phyloP scores from a whole-genome alignment of 2,888 invertebrate species.

The Encarsia formosa region DNA sequence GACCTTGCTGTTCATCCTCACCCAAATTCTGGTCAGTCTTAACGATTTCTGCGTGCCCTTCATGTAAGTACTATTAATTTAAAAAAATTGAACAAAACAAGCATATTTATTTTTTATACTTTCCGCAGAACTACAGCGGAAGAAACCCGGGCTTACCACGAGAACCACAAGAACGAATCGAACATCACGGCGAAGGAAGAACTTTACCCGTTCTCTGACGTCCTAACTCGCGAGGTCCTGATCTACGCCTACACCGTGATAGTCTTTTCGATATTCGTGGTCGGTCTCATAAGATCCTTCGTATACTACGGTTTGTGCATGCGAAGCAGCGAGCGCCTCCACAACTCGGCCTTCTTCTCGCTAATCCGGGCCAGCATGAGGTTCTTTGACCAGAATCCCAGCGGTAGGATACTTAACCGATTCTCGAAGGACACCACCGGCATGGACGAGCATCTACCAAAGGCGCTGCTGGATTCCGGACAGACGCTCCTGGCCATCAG shows the following conservation, averaged over 20 bases:
- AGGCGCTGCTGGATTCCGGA: slow-evolving; percentile 61
- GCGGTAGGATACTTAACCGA: slow-evolving; percentile 73
- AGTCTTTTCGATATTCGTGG: slow-evolving; percentile 47
- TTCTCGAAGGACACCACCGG: slow-evolving; percentile 81
- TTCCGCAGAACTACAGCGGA: slow-evolving; percentile 59
- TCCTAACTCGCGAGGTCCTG: neutral
- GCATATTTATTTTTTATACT: slow-evolving; percentile 32
- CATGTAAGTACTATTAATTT: slow-evolving; percentile 35
- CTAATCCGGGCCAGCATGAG: slow-evolving; percentile 58
- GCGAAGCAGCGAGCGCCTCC: slow-evolving; percentile 54
- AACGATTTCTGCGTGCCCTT: slow-evolving; percentile 64
- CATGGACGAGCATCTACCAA: slow-evolving; percentile 70
- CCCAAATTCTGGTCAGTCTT: slow-evolving; percentile 60
- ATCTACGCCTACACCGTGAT: slow-evolving; percentile 62
- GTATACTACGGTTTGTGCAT: slow-evolving; percentile 53
- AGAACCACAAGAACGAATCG: neutral
- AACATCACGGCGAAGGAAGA: neutral
- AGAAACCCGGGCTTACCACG: slow-evolving; percentile 41
- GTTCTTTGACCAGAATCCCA: slow-evolving; percentile 83
- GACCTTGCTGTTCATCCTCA: slow-evolving; percentile 54
- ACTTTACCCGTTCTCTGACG: neutral
- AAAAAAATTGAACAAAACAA: slow-evolving; percentile 6
- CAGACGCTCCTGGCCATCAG: slow-evolving; percentile 51
- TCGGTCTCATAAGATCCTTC: slow-evolving; percentile 51
- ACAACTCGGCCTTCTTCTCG: slow-evolving; percentile 56